Base-by-base conservation (phyloP, 1,140 invertebrate species). In the Sycophaga agraensis region DNA sequence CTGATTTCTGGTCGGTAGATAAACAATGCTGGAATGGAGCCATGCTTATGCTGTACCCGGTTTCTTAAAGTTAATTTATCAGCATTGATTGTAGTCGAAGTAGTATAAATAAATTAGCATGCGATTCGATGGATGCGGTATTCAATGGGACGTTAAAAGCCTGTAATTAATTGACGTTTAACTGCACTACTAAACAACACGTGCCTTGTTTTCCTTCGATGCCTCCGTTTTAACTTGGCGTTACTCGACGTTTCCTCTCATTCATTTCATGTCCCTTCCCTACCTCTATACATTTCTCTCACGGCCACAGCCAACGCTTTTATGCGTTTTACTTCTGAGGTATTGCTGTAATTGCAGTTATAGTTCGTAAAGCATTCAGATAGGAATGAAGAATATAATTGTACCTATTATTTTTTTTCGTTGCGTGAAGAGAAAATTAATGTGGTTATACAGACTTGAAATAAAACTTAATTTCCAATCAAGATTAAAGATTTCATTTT, bases 91-190 rank as follows among this genome's bases (percentile, higher is more conserved):
- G 42, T 43, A 46, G 21, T 43, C 50, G 34, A 56, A 62, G 37
- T 46, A 42, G 55, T 46, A 68, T 61, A 64, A 67, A 63, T 69
- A 66, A 64, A 66, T 68, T 69, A 68, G 40, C 58, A 46, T 42
- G 43, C 22, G 22, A 26, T 22, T 61, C 51, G n/a, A 57, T 19
- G 37, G 40, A 66, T 31, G n/a, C n/a, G 56, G 19, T 49, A 59
- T 61, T 68, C 59, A 68, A 61, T 58, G 34, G 59, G 12, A 59
- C 53, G 55, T 64, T 63, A 60, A 59, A 70, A 46, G 49, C 50
- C n/a, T n/a, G 40, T 46, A 68, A 59, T 66, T 68, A 70, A 70
- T 68, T 70, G 66, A 55, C 59, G 61, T 35, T 65, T 67, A 70
- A 66, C 54, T 66, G 46, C 49, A 26, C 43, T 28, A 43, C 34